Base-by-base conservation (phyloP, 1,140 invertebrate genomes). In the Aradophagus sp. region DNA sequence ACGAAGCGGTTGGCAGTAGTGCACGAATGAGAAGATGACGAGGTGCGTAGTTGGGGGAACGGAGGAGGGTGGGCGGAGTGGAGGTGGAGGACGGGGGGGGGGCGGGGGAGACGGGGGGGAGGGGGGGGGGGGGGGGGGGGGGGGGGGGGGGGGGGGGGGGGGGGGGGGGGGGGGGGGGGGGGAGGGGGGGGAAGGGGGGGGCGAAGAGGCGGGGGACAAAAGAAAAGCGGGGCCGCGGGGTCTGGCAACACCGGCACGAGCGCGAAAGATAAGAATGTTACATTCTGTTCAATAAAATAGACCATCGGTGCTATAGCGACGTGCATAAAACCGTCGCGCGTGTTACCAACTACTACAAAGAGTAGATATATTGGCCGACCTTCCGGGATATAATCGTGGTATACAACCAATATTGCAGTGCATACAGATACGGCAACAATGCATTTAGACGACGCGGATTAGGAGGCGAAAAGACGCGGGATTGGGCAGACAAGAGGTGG, bases 331-430 rank as follows among this genome's bases (percentile, higher is more conserved):
- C 72, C 74, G 74, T 76, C 75, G 50, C 63, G 45, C 11, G 41
- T 62, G 73, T 72, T 77, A 77, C 66, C 66, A 62, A 66, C 50
- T 53, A 55, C 44, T 59, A 56, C 58, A 53, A 61, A 31, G 58
- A 41, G 19, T 13, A 74, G 71, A 80, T 77, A 73, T 77, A 80
- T 80, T 72, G 77, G 71, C 48, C 73, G 26, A 48, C 62, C 79
- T 75, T 79, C 72, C 76, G 62, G 76, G 44, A 66, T 78, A 79
- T 80, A 79, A 81, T 80, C 78, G 74, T 80, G 75, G 80, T 78
- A 78, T 79, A 80, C 75, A 72, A 74, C 77, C 77, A 77, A 80
- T 80, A 81, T 81, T 79, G 78, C 56, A 63, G 52, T 48, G 68
- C 44, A 45, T 53, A 53, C 55, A 68, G n/a, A n/a, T 77, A 73